phyloP scores from a whole-genome alignment of 2,888 invertebrate genomes.

The Drosophila anomelani region DNA sequence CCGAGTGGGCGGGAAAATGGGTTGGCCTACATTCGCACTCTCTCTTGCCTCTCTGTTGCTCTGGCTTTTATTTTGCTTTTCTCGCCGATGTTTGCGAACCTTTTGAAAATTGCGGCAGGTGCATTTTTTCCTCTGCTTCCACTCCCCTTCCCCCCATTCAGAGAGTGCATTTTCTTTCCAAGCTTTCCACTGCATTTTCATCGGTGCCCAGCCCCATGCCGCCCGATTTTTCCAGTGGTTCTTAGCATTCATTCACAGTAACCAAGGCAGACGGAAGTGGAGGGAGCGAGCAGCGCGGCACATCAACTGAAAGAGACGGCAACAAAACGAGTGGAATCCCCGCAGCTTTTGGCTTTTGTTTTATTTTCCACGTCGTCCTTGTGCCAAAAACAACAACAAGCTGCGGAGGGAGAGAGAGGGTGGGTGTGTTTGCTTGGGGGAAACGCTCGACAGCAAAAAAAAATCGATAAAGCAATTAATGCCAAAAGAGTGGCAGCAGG shows the following conservation, averaged over 20 bases:
- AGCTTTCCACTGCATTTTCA: conserved; percentile 31
- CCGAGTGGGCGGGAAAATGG: conserved; percentile 44
- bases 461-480: conserved; percentile 82
- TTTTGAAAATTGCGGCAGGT: conserved; percentile 59
- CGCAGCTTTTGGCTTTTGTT: conserved; percentile 24
- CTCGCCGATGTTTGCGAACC: conserved; percentile 26
- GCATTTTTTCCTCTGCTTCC: conserved; percentile 47
- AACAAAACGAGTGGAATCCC: conserved; percentile 31
- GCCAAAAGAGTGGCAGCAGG: conserved; percentile 67
- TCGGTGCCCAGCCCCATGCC: conserved; percentile 4
- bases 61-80: conserved; percentile 61
- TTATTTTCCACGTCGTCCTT: conserved; percentile 72
- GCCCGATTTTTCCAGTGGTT: conserved; percentile 16
- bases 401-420: conserved; percentile 20
- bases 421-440: conserved; percentile 22
- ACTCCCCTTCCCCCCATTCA: conserved; percentile 33
- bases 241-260: conserved; percentile 34
- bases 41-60: conserved; percentile 4
- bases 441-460: conserved; percentile 61
- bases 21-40: conserved; percentile 67
- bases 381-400: conserved; percentile 65
- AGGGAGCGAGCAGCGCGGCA: conserved; percentile 10
- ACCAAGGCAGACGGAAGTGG: conserved; percentile 35
- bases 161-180: conserved; percentile 57
- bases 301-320: conserved; percentile 41